These are phyloP conservation scores for Hydriomena furcata DNA, from an alignment of 2,888 invertebrate genomes.

Conservation along the genomic window DNA sequence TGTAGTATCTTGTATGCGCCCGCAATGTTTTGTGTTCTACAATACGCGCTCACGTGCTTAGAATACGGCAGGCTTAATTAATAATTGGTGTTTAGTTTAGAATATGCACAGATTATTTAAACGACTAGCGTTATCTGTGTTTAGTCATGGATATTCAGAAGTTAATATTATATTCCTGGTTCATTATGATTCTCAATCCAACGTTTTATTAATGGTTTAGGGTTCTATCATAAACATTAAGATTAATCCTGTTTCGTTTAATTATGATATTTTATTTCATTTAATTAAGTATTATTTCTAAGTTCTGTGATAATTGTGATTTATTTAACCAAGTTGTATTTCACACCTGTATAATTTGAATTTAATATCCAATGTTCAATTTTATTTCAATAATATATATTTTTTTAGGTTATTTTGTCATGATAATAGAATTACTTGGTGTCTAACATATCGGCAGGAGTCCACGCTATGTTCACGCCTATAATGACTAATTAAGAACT, in stretches of 20 bases:
- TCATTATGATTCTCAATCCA: slow-evolving; percentile 23
- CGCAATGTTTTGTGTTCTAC: no score
- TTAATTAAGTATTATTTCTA: slow-evolving; percentile 1
- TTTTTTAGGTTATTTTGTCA: not conserved
- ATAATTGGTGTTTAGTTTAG: slow-evolving; percentile 15
- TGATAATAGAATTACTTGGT: slow-evolving; percentile 10
- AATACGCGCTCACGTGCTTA: not conserved
- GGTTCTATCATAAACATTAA: slow-evolving; percentile 5
- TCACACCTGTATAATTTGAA: not conserved
- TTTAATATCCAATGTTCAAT: not conserved
- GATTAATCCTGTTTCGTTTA: not conserved
- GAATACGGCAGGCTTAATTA: slow-evolving; percentile 6
- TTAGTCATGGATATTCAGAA: slow-evolving; percentile 16
- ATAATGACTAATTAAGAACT: no score
- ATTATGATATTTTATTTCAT: slow-evolving; percentile 1
- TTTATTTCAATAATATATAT: not conserved
- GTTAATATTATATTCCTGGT: slow-evolving; percentile 15
- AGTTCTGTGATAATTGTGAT: slow-evolving; percentile 16
- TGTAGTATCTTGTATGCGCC: not conserved
- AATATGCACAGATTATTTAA: slow-evolving; percentile 22
- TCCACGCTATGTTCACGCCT: not conserved
- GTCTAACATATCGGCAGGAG: slow-evolving; percentile 14
- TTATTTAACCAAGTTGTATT: not conserved
- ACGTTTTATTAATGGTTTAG: slow-evolving; percentile 6
- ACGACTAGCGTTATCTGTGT: slow-evolving; percentile 28